These are phyloP conservation scores for Siniperca scherzeri DNA, from an alignment of 2,797 vertebrate genomes.

Conservation along the genomic window DNA sequence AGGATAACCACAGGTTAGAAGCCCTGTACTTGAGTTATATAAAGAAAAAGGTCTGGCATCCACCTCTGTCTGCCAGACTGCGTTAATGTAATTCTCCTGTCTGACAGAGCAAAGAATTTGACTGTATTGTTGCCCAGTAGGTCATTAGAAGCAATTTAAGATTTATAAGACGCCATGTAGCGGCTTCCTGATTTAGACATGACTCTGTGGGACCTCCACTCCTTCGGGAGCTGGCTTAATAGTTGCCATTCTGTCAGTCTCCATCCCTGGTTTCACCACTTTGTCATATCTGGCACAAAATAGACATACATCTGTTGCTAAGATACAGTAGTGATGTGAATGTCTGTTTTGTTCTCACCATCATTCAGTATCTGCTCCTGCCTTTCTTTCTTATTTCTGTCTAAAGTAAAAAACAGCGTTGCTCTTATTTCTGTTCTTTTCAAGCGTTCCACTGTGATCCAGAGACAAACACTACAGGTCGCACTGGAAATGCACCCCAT, in stretches of 20 bases:
- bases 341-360: slow-evolving; percentile 59
- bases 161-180: slow-evolving; percentile 16
- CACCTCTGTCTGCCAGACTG: slow-evolving; percentile 18
- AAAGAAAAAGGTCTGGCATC: neutral
- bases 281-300: slow-evolving; percentile 64
- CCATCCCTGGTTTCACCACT: slow-evolving; percentile 40
- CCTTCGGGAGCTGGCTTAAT: slow-evolving; percentile 37
- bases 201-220: slow-evolving; percentile 42
- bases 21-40: neutral
- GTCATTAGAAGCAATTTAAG: slow-evolving; percentile 41
- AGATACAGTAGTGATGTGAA: slow-evolving; percentile 73
- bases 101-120: neutral
- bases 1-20: neutral
- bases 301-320: slow-evolving; percentile 81
- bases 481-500: neutral
- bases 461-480: neutral
- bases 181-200: slow-evolving; percentile 24
- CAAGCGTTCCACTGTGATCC: neutral
- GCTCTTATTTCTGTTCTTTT: slow-evolving; percentile 30
- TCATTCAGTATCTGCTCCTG: slow-evolving; percentile 48
- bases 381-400: slow-evolving; percentile 26
- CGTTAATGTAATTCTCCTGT: slow-evolving; percentile 33
- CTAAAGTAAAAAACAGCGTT: slow-evolving; percentile 15
- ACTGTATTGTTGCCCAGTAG: slow-evolving; percentile 24
- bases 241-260: slow-evolving; percentile 45